These are phyloP conservation scores for Spicauda simplicius DNA, from an alignment of 2,888 invertebrate species.

Conservation along the genomic window DNA sequence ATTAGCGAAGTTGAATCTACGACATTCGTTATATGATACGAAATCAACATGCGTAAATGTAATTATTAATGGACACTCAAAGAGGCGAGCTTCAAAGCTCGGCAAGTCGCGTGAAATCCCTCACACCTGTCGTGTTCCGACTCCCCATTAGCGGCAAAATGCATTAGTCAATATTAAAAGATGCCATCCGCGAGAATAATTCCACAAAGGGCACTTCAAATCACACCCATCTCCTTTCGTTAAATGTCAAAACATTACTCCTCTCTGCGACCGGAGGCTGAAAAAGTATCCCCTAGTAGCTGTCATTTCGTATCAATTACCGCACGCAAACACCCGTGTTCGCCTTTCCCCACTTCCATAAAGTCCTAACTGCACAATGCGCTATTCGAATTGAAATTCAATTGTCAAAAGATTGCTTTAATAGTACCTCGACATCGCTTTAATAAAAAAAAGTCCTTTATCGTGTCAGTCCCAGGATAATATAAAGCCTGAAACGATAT, in stretches of 20 bases:
- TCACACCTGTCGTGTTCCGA: slow-evolving; percentile 78
- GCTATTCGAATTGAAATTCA: slow-evolving; percentile 77
- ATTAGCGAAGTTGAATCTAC: not conserved
- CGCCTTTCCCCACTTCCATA: slow-evolving; percentile 52
- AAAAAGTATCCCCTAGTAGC: slow-evolving; percentile 74
- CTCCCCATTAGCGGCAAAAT: slow-evolving; percentile 80
- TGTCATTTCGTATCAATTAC: slow-evolving; percentile 85
- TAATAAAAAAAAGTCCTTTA: slow-evolving; percentile 70
- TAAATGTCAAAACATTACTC: slow-evolving; percentile 82
- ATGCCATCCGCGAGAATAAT: slow-evolving; percentile 81
- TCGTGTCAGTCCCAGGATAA: slow-evolving; percentile 49
- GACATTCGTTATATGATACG: not conserved
- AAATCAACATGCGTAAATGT: slow-evolving; percentile 5
- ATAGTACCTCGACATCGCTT: slow-evolving; percentile 66
- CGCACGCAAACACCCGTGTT: slow-evolving; percentile 81
- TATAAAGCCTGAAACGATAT: slow-evolving; percentile 60
- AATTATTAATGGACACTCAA: slow-evolving; percentile 19
- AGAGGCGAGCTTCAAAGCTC: slow-evolving; percentile 36
- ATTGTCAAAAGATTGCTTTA: slow-evolving; percentile 82
- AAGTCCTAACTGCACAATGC: slow-evolving; percentile 73
- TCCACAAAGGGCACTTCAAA: slow-evolving; percentile 85
- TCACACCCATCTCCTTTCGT: slow-evolving; percentile 83
- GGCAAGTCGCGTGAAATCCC: slow-evolving; percentile 56
- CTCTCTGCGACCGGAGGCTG: slow-evolving; percentile 72
- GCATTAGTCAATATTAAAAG: slow-evolving; percentile 84